Evolutionary conservation across 2,113 vertebrate genomes (phyloP).

Genomic region (Urocitellus parryii): DNA sequence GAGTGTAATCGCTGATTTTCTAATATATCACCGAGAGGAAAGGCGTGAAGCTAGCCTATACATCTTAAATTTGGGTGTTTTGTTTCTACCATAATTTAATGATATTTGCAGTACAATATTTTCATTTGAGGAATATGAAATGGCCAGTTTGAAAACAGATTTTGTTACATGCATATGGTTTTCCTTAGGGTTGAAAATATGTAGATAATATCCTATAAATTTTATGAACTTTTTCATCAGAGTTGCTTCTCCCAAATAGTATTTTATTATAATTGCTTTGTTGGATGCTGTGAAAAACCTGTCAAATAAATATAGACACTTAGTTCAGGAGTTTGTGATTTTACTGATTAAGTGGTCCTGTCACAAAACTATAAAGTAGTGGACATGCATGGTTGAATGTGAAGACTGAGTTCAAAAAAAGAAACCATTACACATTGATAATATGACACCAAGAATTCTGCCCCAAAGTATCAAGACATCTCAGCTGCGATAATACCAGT

Average conservation of each 20-base stretch:
- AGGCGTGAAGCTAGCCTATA: background rate
- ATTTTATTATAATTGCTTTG: background rate
- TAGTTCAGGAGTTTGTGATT: slow-evolving; percentile 5
- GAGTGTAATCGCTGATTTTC: background rate
- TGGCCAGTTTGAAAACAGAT: background rate
- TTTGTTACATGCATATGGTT: slow-evolving; percentile 20
- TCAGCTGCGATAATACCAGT: background rate
- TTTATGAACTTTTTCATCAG: slow-evolving; percentile 44
- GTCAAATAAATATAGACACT: background rate
- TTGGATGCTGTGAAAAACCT: background rate
- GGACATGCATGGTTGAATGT: background rate
- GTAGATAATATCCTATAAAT: background rate
- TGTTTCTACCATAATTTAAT: slow-evolving; percentile 44
- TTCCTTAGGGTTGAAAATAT: slow-evolving; percentile 11
- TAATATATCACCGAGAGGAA: background rate
- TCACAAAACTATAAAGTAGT: background rate
- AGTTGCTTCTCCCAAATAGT: background rate
- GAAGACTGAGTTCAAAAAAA: background rate
- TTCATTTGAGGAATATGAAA: background rate
- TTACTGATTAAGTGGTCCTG: background rate
- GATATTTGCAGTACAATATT: slow-evolving; percentile 16
- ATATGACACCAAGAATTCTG: background rate
- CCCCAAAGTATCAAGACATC: background rate
- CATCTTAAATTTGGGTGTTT: slow-evolving; percentile 38
- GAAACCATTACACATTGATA: background rate